Evolutionary conservation across 64 coral and sea anemone species (phyloP).

Genomic region (Montipora capricornis): DNA sequence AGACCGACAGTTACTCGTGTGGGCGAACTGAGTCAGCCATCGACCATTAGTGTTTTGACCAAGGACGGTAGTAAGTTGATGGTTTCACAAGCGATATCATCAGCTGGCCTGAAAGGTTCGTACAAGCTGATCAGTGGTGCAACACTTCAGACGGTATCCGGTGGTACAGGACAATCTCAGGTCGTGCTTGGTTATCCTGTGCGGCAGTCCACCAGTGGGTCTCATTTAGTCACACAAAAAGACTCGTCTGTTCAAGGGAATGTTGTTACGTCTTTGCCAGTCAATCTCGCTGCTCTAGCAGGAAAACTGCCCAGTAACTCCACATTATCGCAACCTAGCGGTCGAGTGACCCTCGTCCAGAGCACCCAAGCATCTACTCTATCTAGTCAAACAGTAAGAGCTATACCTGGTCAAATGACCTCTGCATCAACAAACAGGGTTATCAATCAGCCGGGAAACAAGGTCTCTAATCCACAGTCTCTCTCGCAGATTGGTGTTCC

Average conservation of each 20-base stretch:
- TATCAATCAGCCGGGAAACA: neutral
- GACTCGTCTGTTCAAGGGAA: neutral
- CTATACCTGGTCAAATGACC: slow-evolving; percentile 1
- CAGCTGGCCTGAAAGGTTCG: slow-evolving; percentile 25
- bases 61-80: slow-evolving; percentile 39
- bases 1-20: slow-evolving; percentile 29
- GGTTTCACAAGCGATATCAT: slow-evolving; percentile 19
- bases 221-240: slow-evolving; percentile 8
- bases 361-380: neutral
- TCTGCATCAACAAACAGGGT: slow-evolving; percentile 5
- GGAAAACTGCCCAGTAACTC: slow-evolving; percentile 31
- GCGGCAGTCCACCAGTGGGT: neutral
- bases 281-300: slow-evolving; percentile 28
- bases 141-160: neutral
- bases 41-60: slow-evolving; percentile 37
- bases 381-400: slow-evolving; percentile 12
- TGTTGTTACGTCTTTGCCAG: slow-evolving; percentile 26
- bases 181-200: slow-evolving; percentile 38
- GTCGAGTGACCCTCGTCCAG: slow-evolving; percentile 30
- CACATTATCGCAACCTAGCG: slow-evolving; percentile 16
- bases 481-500: neutral
- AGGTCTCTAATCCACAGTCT: neutral
- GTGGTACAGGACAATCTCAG: slow-evolving; percentile 31
- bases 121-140: slow-evolving; percentile 48
- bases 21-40: slow-evolving; percentile 6